Base-by-base conservation (phyloP, 2,113 vertebrate genomes). In the Girardinichthys multiradiatus region DNA sequence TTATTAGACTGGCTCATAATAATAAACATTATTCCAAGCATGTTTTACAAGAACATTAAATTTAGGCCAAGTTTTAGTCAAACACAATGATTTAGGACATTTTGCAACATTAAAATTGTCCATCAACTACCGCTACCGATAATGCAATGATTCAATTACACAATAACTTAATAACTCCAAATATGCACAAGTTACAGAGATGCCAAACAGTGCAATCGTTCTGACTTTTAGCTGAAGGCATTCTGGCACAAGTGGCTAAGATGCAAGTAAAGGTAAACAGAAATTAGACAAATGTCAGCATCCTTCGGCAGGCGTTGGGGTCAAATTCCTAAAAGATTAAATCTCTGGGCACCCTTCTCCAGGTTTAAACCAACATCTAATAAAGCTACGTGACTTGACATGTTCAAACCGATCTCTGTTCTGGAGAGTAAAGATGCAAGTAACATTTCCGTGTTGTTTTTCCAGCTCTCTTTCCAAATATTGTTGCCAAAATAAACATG, bases 251-350 rank as follows among this genome's bases (percentile, higher is more conserved):
- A 21, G 66, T 17, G 57, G 57, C 51, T 70, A 3, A 19, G 29
- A 76, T 48, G 66, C 35, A 42, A 59, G 5, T 58, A 69, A 33
- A 70, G 39, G 35, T 74, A 67, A 57, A 11, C 8, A 51, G 60
- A 79, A 73, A 77, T 81, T 3, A 84, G 57, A 68, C 26, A 80
- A 27, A 64, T 57, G 71, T 76, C 42, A 29, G 68, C 70, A 80
- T 76, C 42, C 28, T 60, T 66, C 37, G 61, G 60, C 45, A 14
- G 58, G 76, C 33, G 80, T 65, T 66, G 70, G 72, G 84, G 82
- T 86, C 69, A 76, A 80, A 88, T 85, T 86, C 82, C 72, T 86
- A 57, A 57, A 69, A 86, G 87, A 89, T 77, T 77, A 77, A 83
- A 90, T 84, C 87, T 86, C 65, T 11, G 39, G 80, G 63, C 71